These are phyloP conservation scores for Megalurothrips usitatus DNA, from an alignment of 2,888 invertebrate genomes.

Conservation along the genomic window DNA sequence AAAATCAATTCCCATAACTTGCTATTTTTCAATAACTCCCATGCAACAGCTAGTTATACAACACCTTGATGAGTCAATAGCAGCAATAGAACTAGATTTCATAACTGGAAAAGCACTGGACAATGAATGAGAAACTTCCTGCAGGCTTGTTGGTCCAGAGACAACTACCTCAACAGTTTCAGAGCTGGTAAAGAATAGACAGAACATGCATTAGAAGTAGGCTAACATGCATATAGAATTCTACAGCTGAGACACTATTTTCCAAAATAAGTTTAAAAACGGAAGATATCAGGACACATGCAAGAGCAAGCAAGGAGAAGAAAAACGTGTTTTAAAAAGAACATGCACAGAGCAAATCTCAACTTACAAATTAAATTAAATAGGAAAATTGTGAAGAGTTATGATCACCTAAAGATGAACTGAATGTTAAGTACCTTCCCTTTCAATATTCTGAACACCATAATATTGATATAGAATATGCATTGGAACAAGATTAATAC, in stretches of 20 bases:
- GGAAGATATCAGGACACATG: not conserved
- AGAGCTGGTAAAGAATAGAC: not conserved
- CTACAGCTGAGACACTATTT: not conserved
- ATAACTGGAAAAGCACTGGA: not conserved
- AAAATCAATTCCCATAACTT: too few relatives aligned
- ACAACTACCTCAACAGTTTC: not conserved
- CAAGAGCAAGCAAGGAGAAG: not conserved
- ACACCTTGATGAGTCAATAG: not conserved
- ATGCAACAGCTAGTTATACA: not conserved
- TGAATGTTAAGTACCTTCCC: too few relatives aligned
- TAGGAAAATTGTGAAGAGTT: not conserved
- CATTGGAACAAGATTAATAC: too few relatives aligned
- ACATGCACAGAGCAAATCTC: not conserved
- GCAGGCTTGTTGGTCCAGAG: not conserved
- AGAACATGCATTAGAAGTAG: not conserved
- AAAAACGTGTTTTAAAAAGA: not conserved
- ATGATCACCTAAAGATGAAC: not conserved
- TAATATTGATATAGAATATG: too few relatives aligned
- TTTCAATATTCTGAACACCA: too few relatives aligned
- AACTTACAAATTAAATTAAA: not conserved
- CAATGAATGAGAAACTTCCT: not conserved
- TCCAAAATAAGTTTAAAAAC: not conserved
- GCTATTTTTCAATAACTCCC: too few relatives aligned
- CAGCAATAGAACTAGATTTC: slow-evolving; percentile 27
- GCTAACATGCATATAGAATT: not conserved